Evolutionary conservation across 2,888 invertebrate genomes (phyloP).

Genomic region (Ichneumoninae sp.): DNA sequence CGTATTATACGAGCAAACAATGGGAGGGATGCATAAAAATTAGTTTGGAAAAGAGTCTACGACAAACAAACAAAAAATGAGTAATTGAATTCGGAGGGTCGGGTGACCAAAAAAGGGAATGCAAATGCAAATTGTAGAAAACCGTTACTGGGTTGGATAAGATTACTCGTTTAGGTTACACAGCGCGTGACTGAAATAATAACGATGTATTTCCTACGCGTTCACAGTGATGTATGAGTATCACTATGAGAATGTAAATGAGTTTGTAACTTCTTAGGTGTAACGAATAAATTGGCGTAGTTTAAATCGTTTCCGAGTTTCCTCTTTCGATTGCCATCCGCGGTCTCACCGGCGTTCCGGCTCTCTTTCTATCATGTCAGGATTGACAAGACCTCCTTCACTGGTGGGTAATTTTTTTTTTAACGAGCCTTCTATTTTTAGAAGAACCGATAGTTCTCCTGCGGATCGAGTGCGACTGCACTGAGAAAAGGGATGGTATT

Average conservation of each 20-base stretch:
- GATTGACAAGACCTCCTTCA: too few species aligned
- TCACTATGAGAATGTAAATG: neutral
- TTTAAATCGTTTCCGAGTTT: conserved; percentile 16
- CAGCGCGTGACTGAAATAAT: too few species aligned
- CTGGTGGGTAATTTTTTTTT: too few species aligned
- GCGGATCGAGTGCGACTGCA: too few species aligned
- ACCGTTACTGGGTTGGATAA: too few species aligned
- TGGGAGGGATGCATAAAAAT: neutral
- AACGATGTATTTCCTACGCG: too few species aligned
- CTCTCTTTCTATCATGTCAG: neutral
- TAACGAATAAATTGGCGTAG: conserved; percentile 19
- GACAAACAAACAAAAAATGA: neutral
- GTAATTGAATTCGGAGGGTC: neutral
- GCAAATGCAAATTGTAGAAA: neutral
- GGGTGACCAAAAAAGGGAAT: neutral
- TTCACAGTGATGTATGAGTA: too few species aligned
- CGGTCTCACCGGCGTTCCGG: neutral
- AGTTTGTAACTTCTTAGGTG: neutral
- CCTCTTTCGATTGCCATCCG: neutral
- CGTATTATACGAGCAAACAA: neutral
- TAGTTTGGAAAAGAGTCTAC: neutral
- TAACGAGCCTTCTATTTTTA: too few species aligned
- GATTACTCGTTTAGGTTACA: too few species aligned
- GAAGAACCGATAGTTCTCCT: too few species aligned
- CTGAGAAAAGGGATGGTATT: too few species aligned